Base-by-base conservation (phyloP, 1,140 invertebrate species). In the Drosophila santomea region DNA sequence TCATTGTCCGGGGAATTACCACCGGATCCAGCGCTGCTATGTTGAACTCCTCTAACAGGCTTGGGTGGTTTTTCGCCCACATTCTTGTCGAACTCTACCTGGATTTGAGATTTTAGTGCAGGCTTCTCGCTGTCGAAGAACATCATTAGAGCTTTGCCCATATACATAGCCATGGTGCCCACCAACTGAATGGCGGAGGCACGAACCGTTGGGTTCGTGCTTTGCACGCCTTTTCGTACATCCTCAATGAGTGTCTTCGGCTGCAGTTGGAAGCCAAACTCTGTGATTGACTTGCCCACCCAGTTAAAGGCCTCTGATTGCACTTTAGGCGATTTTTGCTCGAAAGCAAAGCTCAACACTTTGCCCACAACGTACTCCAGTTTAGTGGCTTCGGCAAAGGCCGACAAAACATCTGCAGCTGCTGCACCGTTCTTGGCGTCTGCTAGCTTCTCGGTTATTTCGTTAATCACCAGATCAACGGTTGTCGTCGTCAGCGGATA, bases 291-390 rank as follows among this genome's bases (percentile, higher is more conserved):
- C 43, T 93, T 94, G 4, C 95, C 93, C 36, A 98, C 93, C 97
- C 97, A 98, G 32, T 95, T 93, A 15, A 98, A 93, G 51, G 96
- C 94, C 92, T 98, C 97, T 12, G 96, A 95, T 80, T 98, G 97
- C 38, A 98, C 97, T 92, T 98, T 98, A 0, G 98, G 98, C 91
- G 96, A 98, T 93, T 98, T 98, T 91, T 98, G 97, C 3, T 94
- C 95, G 91, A 98, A 97, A 0, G 96, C 96, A 91, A 95, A 96
- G 6, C 94, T 93, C 1, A 97, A 82, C 4, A 96, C 95, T 89
- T 96, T 95, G 45, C 94, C 94, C 7, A 96, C 94, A 0, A 98
- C 94, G 73, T 95, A 95, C 59, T 97, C 96, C 20, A 98, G 93
- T 41, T 94, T 95, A 17, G 95, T 96, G 1, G 96, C 95, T 84